Conservation (phyloP, 2,113 vertebrate species). For the Rattus norvegicus region DNA sequence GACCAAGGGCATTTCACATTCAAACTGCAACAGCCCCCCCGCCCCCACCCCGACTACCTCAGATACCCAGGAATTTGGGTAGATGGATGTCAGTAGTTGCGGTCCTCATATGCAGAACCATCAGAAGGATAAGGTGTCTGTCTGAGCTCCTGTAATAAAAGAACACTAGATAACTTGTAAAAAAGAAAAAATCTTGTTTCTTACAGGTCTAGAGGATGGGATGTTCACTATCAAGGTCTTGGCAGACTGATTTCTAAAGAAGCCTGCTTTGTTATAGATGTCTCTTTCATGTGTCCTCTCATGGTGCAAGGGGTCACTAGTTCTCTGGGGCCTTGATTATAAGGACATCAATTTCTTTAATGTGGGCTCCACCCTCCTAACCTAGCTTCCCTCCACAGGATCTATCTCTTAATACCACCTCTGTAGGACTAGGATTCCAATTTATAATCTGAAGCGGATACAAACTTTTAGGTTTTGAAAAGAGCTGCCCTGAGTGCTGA, state of each 20-base stretch:
- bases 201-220: background rate
- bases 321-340: background rate
- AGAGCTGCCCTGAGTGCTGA: background rate
- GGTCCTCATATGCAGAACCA: background rate
- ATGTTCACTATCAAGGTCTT: background rate
- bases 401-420: background rate
- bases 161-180: background rate
- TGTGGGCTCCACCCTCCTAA: background rate
- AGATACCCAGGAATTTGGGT: conserved; percentile 8
- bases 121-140: background rate
- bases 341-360: background rate
- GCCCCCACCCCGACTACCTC: background rate
- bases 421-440: background rate
- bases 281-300: background rate
- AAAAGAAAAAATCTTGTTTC: background rate
- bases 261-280: background rate
- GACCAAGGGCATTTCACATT: background rate
- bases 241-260: background rate
- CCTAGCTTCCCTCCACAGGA: background rate
- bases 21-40: background rate
- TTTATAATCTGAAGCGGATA: background rate
- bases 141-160: background rate
- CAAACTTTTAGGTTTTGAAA: background rate
- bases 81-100: background rate
- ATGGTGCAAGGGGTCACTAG: too few species aligned